phyloP scores from a whole-genome alignment of 1,140 invertebrate genomes.

The Drosophila novamexicana region DNA sequence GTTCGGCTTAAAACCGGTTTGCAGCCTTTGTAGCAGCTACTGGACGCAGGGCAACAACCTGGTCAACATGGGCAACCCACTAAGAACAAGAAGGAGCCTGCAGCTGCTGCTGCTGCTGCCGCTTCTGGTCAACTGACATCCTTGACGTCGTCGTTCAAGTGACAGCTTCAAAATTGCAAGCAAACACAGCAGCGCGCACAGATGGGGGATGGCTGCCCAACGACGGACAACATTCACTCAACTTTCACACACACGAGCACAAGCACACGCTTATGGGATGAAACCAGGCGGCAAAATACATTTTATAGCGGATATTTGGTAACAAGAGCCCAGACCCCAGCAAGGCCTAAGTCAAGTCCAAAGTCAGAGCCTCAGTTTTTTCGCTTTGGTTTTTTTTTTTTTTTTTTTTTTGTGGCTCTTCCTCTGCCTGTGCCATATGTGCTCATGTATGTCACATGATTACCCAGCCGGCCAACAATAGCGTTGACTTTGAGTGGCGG shows the following conservation, averaged over 20 bases:
- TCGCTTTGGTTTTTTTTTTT: not conserved
- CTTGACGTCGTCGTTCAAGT: slow-evolving; percentile 33
- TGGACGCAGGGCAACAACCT: slow-evolving; percentile 25
- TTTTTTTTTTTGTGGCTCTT: not conserved
- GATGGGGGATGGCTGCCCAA: slow-evolving; percentile 27
- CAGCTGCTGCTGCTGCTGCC: not conserved
- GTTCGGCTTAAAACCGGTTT: too few species aligned
- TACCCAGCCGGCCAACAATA: slow-evolving; percentile 46
- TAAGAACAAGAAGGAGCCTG: slow-evolving; percentile 1
- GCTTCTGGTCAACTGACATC: slow-evolving; percentile 22
- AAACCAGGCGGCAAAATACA: slow-evolving; percentile 33
- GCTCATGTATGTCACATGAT: slow-evolving; percentile 39
- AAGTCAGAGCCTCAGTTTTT: slow-evolving; percentile 18
- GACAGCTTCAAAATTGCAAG: slow-evolving; percentile 45
- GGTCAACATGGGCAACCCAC: slow-evolving; percentile 23
- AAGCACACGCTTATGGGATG: slow-evolving; percentile 13
- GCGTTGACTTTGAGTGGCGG: slow-evolving; percentile 50
- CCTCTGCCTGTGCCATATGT: slow-evolving; percentile 11
- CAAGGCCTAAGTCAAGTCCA: slow-evolving; percentile 26
- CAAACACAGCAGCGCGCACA: slow-evolving; percentile 9
- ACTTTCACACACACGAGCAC: slow-evolving; percentile 30
- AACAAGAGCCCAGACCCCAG: slow-evolving; percentile 36
- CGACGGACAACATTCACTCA: slow-evolving; percentile 23
- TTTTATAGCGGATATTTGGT: slow-evolving; percentile 43
- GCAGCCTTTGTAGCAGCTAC: too few species aligned